Percentiles rank a stretch among this genome's conserved stretches.
phyloP scores from a whole-genome alignment of 2,797 vertebrate species.

The Tadarida brasiliensis region DNA sequence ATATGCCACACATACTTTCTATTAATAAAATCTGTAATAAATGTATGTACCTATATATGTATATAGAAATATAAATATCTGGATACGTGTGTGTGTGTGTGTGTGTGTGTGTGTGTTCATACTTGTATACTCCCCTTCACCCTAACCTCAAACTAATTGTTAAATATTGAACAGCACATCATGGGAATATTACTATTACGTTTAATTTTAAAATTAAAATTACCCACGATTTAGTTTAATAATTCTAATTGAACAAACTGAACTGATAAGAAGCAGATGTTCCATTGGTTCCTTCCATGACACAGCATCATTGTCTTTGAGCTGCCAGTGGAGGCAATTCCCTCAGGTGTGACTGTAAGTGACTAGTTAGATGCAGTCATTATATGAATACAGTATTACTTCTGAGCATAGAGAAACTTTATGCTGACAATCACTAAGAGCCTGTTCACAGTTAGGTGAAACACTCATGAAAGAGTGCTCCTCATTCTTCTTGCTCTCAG shows the following conservation, averaged over 20 bases:
- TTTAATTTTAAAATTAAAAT: not conserved
- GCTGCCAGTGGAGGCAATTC: fast-evolving
- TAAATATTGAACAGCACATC: not conserved
- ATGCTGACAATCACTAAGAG: not conserved
- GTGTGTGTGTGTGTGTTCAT: not conserved
- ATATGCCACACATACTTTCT: not conserved
- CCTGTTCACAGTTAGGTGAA: not conserved
- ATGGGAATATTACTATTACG: not conserved
- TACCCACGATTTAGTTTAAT: not conserved
- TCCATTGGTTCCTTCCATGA: not conserved
- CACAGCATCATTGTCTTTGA: not conserved
- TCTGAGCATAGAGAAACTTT: not conserved
- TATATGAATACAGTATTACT: not conserved
- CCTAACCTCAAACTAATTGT: not conserved
- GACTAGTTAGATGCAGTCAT: not conserved
- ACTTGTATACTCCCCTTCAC: not conserved
- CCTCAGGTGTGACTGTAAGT: not conserved
- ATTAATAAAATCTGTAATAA: not conserved
- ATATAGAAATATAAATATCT: not conserved
- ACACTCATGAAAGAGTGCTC: too few relatives aligned
- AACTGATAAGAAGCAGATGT: not conserved
- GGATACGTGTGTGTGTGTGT: not conserved
- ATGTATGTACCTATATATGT: not conserved
- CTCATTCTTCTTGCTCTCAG: not conserved
- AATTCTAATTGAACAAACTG: not conserved